phyloP scores from a whole-genome alignment of 2,113 vertebrate genomes.

The Petrocephalus zakoni region DNA sequence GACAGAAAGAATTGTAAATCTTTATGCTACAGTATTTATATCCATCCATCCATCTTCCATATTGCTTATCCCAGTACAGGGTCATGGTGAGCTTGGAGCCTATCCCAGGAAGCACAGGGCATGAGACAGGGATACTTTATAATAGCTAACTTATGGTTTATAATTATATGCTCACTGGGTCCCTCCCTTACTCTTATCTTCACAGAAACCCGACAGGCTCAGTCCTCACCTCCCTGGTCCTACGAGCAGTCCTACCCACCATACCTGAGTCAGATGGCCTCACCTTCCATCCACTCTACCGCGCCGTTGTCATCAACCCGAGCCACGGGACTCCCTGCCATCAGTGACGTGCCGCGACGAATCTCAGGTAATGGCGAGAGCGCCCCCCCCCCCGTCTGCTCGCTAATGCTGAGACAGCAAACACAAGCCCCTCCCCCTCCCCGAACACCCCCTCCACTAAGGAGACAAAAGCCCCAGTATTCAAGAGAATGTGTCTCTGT shows the following conservation, averaged over 20 bases:
- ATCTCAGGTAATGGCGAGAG: conserved; percentile 72
- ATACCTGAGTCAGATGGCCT: conserved; percentile 85
- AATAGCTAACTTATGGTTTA: background rate
- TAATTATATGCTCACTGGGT: background rate
- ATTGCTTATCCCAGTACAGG: background rate
- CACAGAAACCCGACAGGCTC: conserved; percentile 77
- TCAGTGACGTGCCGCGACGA: conserved; percentile 80
- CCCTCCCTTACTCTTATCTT: background rate
- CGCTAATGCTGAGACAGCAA: background rate
- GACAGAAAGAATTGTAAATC: background rate
- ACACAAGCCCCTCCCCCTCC: background rate
- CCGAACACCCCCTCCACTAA: background rate
- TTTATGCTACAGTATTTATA: background rate
- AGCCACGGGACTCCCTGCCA: conserved; percentile 78
- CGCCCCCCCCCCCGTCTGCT: background rate
- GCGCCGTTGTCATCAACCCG: conserved; percentile 79
- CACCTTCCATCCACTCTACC: conserved; percentile 83
- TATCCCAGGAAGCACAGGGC: background rate
- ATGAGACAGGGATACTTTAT: background rate
- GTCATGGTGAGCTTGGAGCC: background rate
- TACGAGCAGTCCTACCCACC: conserved; percentile 84
- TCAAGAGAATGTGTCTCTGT: background rate
- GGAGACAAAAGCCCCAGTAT: background rate
- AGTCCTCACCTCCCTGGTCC: conserved; percentile 82
- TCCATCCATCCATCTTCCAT: background rate